A percentile compares a stretch with the other conserved stretches of the same genome.
These are phyloP conservation scores for Turdus rufiventris DNA, from an alignment of 2,113 vertebrate genomes.

Conservation along the genomic window DNA sequence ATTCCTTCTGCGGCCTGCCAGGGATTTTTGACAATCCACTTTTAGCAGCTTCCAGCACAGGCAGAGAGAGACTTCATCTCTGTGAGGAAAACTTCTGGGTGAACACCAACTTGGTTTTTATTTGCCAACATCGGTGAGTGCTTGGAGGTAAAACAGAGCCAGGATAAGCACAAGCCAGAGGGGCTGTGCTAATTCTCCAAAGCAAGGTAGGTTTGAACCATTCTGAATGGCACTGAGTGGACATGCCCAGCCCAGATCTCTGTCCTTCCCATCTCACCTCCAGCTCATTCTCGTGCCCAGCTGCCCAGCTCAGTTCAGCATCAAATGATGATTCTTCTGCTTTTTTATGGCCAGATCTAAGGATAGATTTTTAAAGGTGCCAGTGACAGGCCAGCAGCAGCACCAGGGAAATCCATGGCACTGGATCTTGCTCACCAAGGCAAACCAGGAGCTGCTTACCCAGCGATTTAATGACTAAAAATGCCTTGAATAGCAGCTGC, in stretches of 20 bases:
- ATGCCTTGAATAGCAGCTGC: not conserved
- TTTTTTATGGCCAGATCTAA: not conserved
- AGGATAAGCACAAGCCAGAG: not conserved
- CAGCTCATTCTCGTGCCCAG: accelerated
- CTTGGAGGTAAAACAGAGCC: not conserved
- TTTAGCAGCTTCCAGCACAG: not conserved
- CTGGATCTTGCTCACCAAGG: not conserved
- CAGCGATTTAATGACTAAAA: accelerated
- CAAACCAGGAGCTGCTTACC: not conserved
- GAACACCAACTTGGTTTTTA: not conserved
- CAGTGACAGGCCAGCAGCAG: not conserved
- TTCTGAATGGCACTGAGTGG: not conserved
- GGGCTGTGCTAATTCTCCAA: not conserved
- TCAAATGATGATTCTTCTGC: not conserved
- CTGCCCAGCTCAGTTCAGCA: accelerated
- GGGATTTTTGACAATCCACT: constrained; percentile 18
- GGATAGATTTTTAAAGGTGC: not conserved
- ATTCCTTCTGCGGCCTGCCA: not conserved
- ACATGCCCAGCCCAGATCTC: accelerated
- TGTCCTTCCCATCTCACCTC: not conserved
- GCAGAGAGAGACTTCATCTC: not conserved
- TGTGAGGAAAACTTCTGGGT: not conserved
- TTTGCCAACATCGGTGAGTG: not conserved
- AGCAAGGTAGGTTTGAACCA: not conserved
- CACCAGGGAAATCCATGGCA: not conserved